Base-by-base conservation (phyloP, 2,797 vertebrate species). In the Crenichthys baileyi region DNA sequence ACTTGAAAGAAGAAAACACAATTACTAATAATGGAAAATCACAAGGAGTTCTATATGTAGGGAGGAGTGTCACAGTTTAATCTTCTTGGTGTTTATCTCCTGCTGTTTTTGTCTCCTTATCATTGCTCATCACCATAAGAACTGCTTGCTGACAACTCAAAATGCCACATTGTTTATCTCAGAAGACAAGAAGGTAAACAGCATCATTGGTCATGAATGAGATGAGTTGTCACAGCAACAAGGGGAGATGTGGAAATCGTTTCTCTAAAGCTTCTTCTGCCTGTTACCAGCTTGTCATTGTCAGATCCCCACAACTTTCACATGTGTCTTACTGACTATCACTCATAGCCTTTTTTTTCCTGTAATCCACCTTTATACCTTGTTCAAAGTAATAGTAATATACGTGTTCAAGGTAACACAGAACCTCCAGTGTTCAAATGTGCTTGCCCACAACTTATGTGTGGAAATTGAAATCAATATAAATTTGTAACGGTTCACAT, bases 391-490 rank as follows among this genome's bases (percentile, higher is more conserved):
- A 84, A 87, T 82, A 77, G 41, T 81, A 36, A 36, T 36, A 36
- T 36, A 36, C 36, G 4, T 36, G 36, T 36, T 36, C 36, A 36
- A 36, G 36, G 70, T 41, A 51, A 75, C 82, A 77, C 56, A 22
- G 58, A 78, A 60, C 76, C 76, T 72, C 55, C 26, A 26, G 20
- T 48, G 65, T 70, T 72, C 48, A 11, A n/a, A 26, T 71, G 55
- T 81, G 51, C 55, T 73, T 80, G 75, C 15, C 76, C 55, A n/a
- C 50, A 73, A 80, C 63, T 83, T 78, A 71, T 76, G 75, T 82
- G 80, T 75, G 50, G 76, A 87, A 84, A 86, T 87, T 76, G 61
- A 83, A 90, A 87, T 87, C 85, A 87, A 89, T 88, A 70, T 48
- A 82, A 77, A 85, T 84, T 55, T 80, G 84, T 56, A 75, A 82